Conservation (phyloP, 1,140 invertebrate genomes). For the Saccostrea glomerata region DNA sequence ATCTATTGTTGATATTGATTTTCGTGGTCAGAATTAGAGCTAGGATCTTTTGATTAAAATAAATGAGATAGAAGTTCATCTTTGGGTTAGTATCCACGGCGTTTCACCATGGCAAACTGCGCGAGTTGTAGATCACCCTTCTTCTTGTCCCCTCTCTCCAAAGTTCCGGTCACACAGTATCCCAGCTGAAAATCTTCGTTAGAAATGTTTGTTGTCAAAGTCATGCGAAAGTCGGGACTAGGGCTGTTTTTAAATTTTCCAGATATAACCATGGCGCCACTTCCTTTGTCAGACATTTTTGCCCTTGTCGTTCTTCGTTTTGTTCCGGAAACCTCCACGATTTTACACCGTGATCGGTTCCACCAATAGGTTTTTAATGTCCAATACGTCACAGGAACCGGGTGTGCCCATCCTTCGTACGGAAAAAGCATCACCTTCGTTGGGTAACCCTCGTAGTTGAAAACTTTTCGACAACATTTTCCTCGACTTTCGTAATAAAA, state of each 20-base stretch:
- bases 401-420: conserved; percentile 90
- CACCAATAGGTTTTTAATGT: conserved; percentile 92
- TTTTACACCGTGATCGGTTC: conserved; percentile 88
- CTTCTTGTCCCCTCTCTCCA: conserved; percentile 85
- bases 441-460: conserved; percentile 86
- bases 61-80: background rate
- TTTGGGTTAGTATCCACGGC: conserved; percentile 78
- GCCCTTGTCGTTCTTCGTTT: conserved; percentile 88
- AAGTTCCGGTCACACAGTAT: conserved; percentile 91
- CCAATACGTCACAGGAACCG: conserved; percentile 91
- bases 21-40: conserved; percentile 33
- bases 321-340: conserved; percentile 87
- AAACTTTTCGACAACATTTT: conserved; percentile 86
- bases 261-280: conserved; percentile 87
- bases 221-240: conserved; percentile 83
- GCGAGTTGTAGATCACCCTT: conserved; percentile 89
- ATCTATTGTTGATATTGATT: conserved; percentile 20
- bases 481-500: conserved; percentile 87
- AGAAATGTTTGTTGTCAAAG: conserved; percentile 88
- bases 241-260: conserved; percentile 87
- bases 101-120: conserved; percentile 90
- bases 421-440: conserved; percentile 90
- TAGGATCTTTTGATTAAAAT: conserved; percentile 29
- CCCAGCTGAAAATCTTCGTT: conserved; percentile 92
- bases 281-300: conserved; percentile 88